Base-by-base conservation (phyloP, 2,113 vertebrate genomes). In the Hystrix brachyura region DNA sequence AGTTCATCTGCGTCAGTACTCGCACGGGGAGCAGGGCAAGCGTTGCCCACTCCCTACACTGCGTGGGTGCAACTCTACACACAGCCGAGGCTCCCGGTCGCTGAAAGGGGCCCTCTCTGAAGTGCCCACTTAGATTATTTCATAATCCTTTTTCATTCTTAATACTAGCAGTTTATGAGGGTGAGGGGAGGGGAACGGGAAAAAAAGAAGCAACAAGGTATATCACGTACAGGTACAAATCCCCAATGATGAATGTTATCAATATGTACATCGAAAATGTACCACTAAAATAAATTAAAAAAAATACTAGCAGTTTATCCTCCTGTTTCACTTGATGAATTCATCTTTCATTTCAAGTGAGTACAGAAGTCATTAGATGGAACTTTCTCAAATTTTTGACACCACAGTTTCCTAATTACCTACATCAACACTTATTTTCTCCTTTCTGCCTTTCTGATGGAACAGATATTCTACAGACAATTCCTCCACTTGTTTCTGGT, bases 301-400 rank as follows among this genome's bases (percentile, higher is more conserved):
- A 38, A 38, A 69, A 11, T 60, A 59, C 34, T 60, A 38, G 9
- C 81, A 74, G 12, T 53, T 7, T 60, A 55, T 38, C 13, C 7
- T 11, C 46, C 83, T 83, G 21, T 78, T 91, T 46, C 69, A 25
- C 60, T 25, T 23, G 25, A 76, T 19, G 65, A 87, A 51, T 21
- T 60, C 48, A 82, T 53, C 51, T 88, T 76, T 67, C 51, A 78
- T 88, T 94, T 83, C 34, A 74, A 62, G 83, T 51, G 51, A 88
- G 76, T 87, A 83, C 0, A 78, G 90, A 93, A 81, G 51, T 17
- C 43, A 78, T n/a, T 38, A 46, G 38, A 48, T 62, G 60, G 67
- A 76, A 46, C 19, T 60, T 53, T 87, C 74, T 87, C 51, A 67
- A 91, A 34, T 60, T 74, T 38, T 91, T 53, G 67, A 78, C 8